Conservation (phyloP, 1,140 invertebrate species). For the Cydia strobilella region DNA sequence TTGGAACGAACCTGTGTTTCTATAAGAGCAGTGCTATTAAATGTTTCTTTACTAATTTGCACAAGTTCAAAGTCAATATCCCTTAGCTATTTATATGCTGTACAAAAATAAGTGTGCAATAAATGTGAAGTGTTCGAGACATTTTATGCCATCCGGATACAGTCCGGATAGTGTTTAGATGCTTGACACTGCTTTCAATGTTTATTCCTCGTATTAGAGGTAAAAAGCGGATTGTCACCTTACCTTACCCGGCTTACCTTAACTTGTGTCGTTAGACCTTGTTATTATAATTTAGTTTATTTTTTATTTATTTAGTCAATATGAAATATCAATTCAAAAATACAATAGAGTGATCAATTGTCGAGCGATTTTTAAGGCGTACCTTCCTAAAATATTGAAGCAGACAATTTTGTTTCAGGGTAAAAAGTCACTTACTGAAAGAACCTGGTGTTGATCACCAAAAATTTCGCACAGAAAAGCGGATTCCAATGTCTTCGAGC, state of each 20-base stretch:
- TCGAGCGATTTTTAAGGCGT: no score
- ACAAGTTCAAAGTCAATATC: constrained; percentile 10
- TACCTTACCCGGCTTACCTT: no score
- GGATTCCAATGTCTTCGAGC: constrained; percentile 59
- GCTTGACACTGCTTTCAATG: not conserved
- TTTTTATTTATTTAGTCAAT: no score
- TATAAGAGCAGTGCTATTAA: constrained; percentile 9
- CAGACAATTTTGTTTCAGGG: constrained; percentile 63
- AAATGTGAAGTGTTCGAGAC: not conserved
- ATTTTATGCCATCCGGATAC: not conserved
- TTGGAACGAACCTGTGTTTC: constrained; percentile 4
- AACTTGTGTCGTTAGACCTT: no score
- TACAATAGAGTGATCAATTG: no score
- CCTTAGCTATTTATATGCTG: not conserved
- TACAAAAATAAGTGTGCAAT: not conserved
- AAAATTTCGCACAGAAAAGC: constrained; percentile 41
- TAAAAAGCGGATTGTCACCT: no score
- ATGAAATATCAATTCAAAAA: no score
- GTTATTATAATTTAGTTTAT: no score
- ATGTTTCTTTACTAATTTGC: not conserved
- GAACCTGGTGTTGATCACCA: constrained; percentile 54
- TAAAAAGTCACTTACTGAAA: constrained; percentile 53
- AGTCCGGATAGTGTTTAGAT: not conserved
- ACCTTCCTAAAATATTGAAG: not conserved
- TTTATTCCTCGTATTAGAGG: not conserved